Evolutionary conservation across 2,888 invertebrate genomes (phyloP).

Genomic region (Drosophila kuntzei): DNA sequence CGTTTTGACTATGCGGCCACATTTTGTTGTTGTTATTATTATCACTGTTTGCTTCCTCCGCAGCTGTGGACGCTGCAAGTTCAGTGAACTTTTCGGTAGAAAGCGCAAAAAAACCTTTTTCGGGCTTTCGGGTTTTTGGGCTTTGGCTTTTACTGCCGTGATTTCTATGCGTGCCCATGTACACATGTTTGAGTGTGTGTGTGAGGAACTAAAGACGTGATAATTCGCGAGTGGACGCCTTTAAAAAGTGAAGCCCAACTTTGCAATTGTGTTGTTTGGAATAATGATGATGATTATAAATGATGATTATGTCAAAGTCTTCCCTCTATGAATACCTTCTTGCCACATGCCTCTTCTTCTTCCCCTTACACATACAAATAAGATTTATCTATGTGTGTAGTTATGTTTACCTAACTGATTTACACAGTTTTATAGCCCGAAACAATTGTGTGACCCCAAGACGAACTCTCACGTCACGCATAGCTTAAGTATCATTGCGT

Average conservation of each 20-base stretch:
- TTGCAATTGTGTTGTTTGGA: slow-evolving; percentile 14
- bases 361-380: background rate
- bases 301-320: slow-evolving; percentile 4
- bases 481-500: slow-evolving; percentile 21
- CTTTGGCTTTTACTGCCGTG: slow-evolving; percentile 46
- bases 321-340: background rate
- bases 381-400: background rate
- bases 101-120: slow-evolving; percentile 64
- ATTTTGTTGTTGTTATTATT: slow-evolving; percentile 45
- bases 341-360: background rate
- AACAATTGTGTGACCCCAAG: slow-evolving; percentile 31
- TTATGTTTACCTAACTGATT: slow-evolving; percentile 26
- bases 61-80: slow-evolving; percentile 71
- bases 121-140: slow-evolving; percentile 41
- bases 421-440: slow-evolving; percentile 23
- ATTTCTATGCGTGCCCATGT: slow-evolving; percentile 42
- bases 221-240: slow-evolving; percentile 37
- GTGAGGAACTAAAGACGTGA: slow-evolving; percentile 27
- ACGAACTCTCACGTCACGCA: slow-evolving; percentile 33
- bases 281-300: slow-evolving; percentile 10
- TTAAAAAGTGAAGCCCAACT: slow-evolving; percentile 25
- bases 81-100: slow-evolving; percentile 73
- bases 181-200: slow-evolving; percentile 10
- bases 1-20: slow-evolving; percentile 55
- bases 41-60: slow-evolving; percentile 54